Percentiles rank a stretch among this genome's conserved stretches.
phyloP scores from a whole-genome alignment of 2,797 vertebrate species.

The Jordanella pulchra region DNA sequence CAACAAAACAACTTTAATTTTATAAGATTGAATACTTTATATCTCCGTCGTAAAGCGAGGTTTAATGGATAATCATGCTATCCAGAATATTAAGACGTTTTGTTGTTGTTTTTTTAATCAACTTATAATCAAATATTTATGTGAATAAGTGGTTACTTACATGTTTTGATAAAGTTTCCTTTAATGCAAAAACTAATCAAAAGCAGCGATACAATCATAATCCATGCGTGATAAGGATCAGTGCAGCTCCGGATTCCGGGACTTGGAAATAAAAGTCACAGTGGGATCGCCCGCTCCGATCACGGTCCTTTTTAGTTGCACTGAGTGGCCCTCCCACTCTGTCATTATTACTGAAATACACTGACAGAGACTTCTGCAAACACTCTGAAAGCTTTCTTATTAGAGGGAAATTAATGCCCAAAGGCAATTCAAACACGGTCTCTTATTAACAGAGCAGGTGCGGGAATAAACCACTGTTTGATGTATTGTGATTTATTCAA shows the following conservation, averaged over 20 bases:
- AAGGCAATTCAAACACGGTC: constrained; percentile 43
- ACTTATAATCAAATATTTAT: background rate
- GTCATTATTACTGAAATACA: constrained; percentile 82
- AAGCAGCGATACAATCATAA: constrained; percentile 62
- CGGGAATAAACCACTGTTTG: constrained; percentile 45
- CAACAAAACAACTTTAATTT: background rate
- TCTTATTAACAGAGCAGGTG: constrained; percentile 56
- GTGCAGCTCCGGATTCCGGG: constrained; percentile 73
- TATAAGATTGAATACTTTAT: constrained; percentile 7
- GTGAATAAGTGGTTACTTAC: constrained; percentile 72
- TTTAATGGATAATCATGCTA: constrained; percentile 2
- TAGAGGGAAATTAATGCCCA: constrained; percentile 38
- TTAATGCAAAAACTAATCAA: constrained; percentile 54
- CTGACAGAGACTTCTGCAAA: constrained; percentile 68
- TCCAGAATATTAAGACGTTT: background rate
- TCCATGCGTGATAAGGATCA: constrained; percentile 73
- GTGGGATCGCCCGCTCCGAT: constrained; percentile 82
- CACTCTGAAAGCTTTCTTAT: constrained; percentile 54
- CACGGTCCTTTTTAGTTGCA: constrained; percentile 96
- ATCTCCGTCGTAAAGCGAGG: background rate
- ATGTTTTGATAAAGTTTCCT: constrained; percentile 77
- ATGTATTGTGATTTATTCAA: constrained; percentile 51
- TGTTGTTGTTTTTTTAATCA: background rate
- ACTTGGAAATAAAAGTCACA: constrained; percentile 86
- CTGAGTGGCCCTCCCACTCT: constrained; percentile 95